These are phyloP conservation scores for Apodemus sylvaticus DNA, from an alignment of 2,113 vertebrate genomes.

Conservation along the genomic window DNA sequence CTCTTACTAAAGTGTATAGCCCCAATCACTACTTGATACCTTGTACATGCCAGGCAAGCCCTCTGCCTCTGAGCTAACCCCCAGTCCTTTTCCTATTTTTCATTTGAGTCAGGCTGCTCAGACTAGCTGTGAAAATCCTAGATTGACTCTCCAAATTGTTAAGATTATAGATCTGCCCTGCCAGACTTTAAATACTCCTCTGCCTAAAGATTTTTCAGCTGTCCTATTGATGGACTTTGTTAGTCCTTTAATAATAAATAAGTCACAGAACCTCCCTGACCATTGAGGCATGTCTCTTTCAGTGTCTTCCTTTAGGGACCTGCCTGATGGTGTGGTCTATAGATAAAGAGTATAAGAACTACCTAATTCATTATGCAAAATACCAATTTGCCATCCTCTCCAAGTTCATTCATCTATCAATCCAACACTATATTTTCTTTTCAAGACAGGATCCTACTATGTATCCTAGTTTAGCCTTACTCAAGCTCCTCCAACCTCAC, in stretches of 20 bases:
- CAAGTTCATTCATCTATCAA: background rate
- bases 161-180: background rate
- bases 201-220: background rate
- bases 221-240: background rate
- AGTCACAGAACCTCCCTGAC: background rate
- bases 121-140: background rate
- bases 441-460: background rate
- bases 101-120: background rate
- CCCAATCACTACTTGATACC: background rate
- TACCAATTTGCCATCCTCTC: background rate
- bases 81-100: background rate
- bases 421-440: background rate
- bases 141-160: background rate
- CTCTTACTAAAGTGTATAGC: background rate
- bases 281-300: background rate
- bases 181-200: background rate
- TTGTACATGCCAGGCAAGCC: background rate
- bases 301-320: background rate
- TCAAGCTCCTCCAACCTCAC: background rate
- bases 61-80: background rate
- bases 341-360: background rate
- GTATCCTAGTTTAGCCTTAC: background rate
- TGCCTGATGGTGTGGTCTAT: background rate
- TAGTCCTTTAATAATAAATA: background rate
- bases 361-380: background rate